phyloP scores from a whole-genome alignment of 1,140 invertebrate genomes.

The Drosophila sucinea region DNA sequence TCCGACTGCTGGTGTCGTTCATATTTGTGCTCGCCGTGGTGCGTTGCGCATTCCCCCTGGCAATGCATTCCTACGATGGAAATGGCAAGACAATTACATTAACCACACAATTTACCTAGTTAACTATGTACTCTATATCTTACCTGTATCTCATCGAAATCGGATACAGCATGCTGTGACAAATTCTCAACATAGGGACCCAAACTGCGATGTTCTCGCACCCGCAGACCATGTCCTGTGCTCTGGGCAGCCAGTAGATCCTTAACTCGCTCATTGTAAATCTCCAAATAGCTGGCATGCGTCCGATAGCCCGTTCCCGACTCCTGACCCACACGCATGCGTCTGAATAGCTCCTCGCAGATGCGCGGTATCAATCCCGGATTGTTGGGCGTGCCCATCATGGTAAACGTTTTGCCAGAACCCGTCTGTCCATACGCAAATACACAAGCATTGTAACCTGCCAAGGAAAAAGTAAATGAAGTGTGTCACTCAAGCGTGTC shows the following conservation, averaged over 20 bases:
- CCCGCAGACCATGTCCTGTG: slow-evolving; percentile 89
- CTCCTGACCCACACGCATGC: slow-evolving; percentile 90
- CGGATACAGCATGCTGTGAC: slow-evolving; percentile 92
- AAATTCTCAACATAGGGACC: slow-evolving; percentile 97
- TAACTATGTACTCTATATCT: background rate
- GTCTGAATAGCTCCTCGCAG: slow-evolving; percentile 90
- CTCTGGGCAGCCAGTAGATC: slow-evolving; percentile 90
- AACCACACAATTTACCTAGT: background rate
- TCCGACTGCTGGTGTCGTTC: slow-evolving; percentile 94
- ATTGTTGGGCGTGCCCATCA: slow-evolving; percentile 96
- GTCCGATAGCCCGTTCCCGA: slow-evolving; percentile 92
- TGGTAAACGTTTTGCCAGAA: slow-evolving; percentile 98
- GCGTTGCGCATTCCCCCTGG: slow-evolving; percentile 90
- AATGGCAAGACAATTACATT: background rate
- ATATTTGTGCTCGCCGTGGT: slow-evolving; percentile 93
- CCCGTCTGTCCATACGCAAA: slow-evolving; percentile 93
- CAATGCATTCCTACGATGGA: slow-evolving; percentile 87
- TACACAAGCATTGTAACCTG: slow-evolving; percentile 98
- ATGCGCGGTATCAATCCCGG: slow-evolving; percentile 94
- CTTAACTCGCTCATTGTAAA: slow-evolving; percentile 95
- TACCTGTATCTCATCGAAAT: slow-evolving; percentile 93
- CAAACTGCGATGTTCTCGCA: slow-evolving; percentile 95
- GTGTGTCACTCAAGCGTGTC: slow-evolving; percentile 38
- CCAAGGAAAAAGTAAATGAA: slow-evolving; percentile 31
- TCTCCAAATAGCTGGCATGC: slow-evolving; percentile 94